Conservation (phyloP, 2,113 vertebrate species). For the Pteruthius melanotis region DNA sequence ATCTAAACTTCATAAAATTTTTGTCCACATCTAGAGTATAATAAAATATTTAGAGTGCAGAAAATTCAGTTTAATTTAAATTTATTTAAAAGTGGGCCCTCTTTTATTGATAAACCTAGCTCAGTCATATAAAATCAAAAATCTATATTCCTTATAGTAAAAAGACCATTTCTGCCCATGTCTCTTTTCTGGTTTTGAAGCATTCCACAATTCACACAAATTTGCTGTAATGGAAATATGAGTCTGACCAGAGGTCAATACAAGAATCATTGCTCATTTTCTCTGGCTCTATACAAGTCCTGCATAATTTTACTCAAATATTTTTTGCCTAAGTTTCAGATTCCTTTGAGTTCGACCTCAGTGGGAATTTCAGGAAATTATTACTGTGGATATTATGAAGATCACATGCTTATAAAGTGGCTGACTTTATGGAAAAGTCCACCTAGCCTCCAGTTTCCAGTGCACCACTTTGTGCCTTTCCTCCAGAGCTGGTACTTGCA, state of each 20-base stretch:
- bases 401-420: constrained; percentile 9
- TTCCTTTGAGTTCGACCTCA: not conserved
- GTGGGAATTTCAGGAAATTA: constrained; percentile 56
- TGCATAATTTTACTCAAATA: not conserved
- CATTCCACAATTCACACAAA: not conserved
- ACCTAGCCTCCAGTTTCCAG: not conserved
- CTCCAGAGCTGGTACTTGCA: not conserved
- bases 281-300: not conserved
- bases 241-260: not conserved
- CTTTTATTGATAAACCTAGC: constrained; percentile 5
- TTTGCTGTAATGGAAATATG: not conserved
- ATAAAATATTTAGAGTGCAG: constrained; percentile 44
- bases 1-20: not conserved
- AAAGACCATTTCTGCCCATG: not conserved
- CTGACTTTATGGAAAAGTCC: not conserved
- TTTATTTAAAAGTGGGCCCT: constrained; percentile 22
- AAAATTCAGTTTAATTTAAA: constrained; percentile 11
- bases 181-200: constrained; percentile 12
- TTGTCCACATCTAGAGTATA: not conserved
- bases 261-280: not conserved
- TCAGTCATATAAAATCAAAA: constrained; percentile 40
- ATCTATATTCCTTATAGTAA: constrained; percentile 12
- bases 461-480: not conserved
- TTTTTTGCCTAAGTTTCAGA: constrained; percentile 37
- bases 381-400: not conserved